Evolutionary conservation across 2,888 invertebrate species (phyloP).

Genomic region (Helleia helle): DNA sequence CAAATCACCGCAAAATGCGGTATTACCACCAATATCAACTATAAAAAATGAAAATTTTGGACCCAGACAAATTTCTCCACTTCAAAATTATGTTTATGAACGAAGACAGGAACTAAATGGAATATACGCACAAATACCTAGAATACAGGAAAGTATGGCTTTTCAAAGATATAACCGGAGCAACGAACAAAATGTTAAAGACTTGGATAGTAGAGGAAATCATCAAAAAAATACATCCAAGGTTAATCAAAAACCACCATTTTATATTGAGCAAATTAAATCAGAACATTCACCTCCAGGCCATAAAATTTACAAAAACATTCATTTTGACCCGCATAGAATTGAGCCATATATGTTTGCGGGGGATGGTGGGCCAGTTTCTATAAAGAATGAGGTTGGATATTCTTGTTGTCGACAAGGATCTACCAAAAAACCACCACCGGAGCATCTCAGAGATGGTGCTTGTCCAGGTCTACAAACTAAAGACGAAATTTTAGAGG

Average conservation of each 20-base stretch:
- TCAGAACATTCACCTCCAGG: slow-evolving; percentile 70
- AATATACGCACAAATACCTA: slow-evolving; percentile 38
- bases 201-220: slow-evolving; percentile 30
- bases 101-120: slow-evolving; percentile 39
- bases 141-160: slow-evolving; percentile 49
- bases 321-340: slow-evolving; percentile 51
- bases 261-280: slow-evolving; percentile 68
- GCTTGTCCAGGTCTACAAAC: slow-evolving; percentile 82
- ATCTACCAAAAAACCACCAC: slow-evolving; percentile 80
- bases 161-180: slow-evolving; percentile 59
- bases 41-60: slow-evolving; percentile 66
- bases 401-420: slow-evolving; percentile 84
- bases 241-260: slow-evolving; percentile 51
- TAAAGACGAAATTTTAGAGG: slow-evolving; percentile 79
- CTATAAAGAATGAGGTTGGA: slow-evolving; percentile 76
- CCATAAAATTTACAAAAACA: slow-evolving; percentile 66
- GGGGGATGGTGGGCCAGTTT: slow-evolving; percentile 81
- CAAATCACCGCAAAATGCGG: slow-evolving; percentile 42
- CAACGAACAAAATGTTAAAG: slow-evolving; percentile 40
- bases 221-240: slow-evolving; percentile 27
- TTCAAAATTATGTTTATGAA: slow-evolving; percentile 46
- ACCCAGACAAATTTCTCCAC: slow-evolving; percentile 46
- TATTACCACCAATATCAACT: slow-evolving; percentile 65
- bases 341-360: slow-evolving; percentile 74
- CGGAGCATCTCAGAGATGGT: slow-evolving; percentile 82